A percentile compares a stretch with the other conserved stretches of the same genome.
Evolutionary conservation across 92 coral and sea anemone genomes (phyloP).

Genomic region (Porites evermanni): DNA sequence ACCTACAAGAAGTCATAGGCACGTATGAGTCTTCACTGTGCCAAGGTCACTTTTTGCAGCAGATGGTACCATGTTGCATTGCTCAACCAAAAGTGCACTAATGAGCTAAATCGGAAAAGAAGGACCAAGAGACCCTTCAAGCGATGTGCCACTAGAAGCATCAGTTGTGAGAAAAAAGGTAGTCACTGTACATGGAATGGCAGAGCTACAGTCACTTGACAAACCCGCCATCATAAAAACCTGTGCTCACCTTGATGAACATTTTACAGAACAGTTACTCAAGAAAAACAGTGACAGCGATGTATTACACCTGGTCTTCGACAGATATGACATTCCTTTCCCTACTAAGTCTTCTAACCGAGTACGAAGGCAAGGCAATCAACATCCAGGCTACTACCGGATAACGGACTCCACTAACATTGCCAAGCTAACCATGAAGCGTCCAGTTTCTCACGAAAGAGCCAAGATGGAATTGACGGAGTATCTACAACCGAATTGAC

Average conservation of each 20-base stretch:
- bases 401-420: constrained; percentile 66
- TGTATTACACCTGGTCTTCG: constrained; percentile 59
- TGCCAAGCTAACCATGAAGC: constrained; percentile 56
- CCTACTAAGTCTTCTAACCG: constrained; percentile 36
- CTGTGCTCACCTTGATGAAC: constrained; percentile 40
- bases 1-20: constrained; percentile 2
- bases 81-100: constrained; percentile 16
- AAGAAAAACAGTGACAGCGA: constrained; percentile 36
- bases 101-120: neutral
- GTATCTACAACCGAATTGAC: constrained; percentile 16
- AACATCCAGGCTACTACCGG: constrained; percentile 48
- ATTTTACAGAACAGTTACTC: constrained; percentile 25
- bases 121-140: neutral
- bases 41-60: neutral
- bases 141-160: neutral
- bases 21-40: neutral
- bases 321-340: constrained; percentile 47
- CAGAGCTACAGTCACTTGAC: constrained; percentile 17
- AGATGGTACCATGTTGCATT: constrained; percentile 29
- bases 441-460: constrained; percentile 33
- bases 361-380: constrained; percentile 40
- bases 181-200: neutral
- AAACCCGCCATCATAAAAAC: constrained; percentile 50
- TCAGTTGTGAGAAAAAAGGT: neutral
- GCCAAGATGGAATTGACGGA: constrained; percentile 55